Evolutionary conservation across 2,888 invertebrate species (phyloP).

Genomic region (Folsomia manolachei): DNA sequence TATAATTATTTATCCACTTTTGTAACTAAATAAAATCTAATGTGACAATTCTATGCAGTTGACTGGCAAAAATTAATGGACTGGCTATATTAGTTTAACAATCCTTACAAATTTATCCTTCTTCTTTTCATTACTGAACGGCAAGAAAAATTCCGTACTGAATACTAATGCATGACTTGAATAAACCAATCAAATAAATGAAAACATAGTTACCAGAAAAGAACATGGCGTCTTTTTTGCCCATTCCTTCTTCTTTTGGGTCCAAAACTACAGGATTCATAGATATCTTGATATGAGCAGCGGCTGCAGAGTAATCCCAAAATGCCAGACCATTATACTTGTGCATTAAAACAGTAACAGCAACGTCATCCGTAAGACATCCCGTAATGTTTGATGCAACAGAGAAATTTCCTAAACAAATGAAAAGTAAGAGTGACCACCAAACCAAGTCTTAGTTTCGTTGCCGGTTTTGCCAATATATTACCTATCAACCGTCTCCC

Average conservation of each 20-base stretch:
- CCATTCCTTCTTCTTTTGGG: slow-evolving; percentile 63
- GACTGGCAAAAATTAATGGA: no score
- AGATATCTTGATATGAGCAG: slow-evolving; percentile 72
- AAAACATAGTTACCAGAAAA: slow-evolving; percentile 66
- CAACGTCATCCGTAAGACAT: slow-evolving; percentile 75
- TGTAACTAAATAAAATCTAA: no score
- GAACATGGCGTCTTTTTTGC: slow-evolving; percentile 85
- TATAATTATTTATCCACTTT: no score
- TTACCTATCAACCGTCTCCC: slow-evolving; percentile 60
- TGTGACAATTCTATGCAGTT: no score
- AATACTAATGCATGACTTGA: not conserved
- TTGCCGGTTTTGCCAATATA: not conserved
- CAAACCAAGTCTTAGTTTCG: not conserved
- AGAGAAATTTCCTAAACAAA: slow-evolving; percentile 68
- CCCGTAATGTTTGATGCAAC: slow-evolving; percentile 89
- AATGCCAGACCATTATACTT: slow-evolving; percentile 56
- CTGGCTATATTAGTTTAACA: no score
- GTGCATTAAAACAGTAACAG: slow-evolving; percentile 68
- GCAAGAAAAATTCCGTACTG: no score
- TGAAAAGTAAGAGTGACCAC: not conserved
- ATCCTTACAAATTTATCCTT: no score
- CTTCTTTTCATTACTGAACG: no score
- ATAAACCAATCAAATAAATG: no score
- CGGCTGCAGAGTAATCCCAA: slow-evolving; percentile 86
- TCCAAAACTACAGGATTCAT: slow-evolving; percentile 69